phyloP scores from a whole-genome alignment of 2,113 vertebrate genomes.

The Agapornis roseicollis region DNA sequence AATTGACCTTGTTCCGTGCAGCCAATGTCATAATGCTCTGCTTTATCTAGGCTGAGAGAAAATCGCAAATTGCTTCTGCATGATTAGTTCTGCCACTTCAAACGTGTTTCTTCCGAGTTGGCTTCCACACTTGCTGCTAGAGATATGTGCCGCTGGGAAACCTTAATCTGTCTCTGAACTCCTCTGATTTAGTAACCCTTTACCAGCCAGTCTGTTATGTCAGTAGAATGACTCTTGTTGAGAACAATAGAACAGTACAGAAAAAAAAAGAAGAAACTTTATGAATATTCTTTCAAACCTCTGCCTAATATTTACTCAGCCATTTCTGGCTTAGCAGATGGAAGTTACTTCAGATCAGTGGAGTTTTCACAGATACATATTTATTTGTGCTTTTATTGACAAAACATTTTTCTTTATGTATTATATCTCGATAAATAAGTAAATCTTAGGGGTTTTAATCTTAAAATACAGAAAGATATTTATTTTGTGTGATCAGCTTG shows the following conservation, averaged over 20 bases:
- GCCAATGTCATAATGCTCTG: conserved; percentile 81
- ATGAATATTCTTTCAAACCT: not conserved
- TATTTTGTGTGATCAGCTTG: not conserved
- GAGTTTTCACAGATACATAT: not conserved
- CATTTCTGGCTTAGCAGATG: not conserved
- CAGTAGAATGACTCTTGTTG: not conserved
- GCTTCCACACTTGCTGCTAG: conserved; percentile 78
- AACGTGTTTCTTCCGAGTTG: conserved; percentile 81
- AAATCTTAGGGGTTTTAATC: not conserved
- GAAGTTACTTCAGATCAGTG: not conserved
- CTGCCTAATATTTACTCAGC: not conserved
- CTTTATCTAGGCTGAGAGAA: conserved; percentile 80
- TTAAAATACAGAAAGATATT: not conserved
- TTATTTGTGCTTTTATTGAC: not conserved
- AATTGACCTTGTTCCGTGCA: conserved; percentile 79
- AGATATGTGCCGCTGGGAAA: conserved; percentile 78
- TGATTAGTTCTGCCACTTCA: conserved; percentile 86
- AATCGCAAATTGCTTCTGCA: conserved; percentile 83
- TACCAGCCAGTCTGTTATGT: conserved; percentile 28
- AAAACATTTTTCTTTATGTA: not conserved
- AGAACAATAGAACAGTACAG: not conserved
- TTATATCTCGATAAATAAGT: not conserved
- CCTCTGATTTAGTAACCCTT: conserved; percentile 76
- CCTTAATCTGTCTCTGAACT: conserved; percentile 71
- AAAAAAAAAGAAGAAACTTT: not conserved